A percentile compares a stretch with the other conserved stretches of the same genome.
These are phyloP conservation scores for Entomobrya multifasciata DNA, from an alignment of 2,888 invertebrate genomes.

Conservation along the genomic window DNA sequence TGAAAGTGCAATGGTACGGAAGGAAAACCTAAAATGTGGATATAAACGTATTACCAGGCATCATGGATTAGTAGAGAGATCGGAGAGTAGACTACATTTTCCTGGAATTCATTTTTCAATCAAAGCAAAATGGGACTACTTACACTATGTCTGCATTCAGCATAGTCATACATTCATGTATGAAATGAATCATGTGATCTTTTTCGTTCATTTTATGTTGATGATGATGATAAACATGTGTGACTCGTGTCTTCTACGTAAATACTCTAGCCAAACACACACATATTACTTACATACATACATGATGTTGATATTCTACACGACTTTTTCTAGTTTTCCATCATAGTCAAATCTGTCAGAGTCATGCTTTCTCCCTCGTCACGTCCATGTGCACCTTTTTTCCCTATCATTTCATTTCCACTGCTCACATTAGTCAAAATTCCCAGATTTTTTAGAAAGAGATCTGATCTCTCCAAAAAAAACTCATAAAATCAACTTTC, in stretches of 20 bases:
- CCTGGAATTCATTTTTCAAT: constrained; percentile 61
- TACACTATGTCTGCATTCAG: neutral
- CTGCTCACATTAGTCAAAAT: constrained; percentile 8
- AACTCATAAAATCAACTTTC: constrained; percentile 50
- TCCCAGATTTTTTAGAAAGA: constrained; percentile 28
- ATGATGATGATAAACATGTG: constrained; percentile 19
- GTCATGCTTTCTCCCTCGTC: constrained; percentile 24
- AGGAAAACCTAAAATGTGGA: too few relatives aligned
- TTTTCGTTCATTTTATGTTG: neutral
- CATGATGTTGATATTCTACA: too few relatives aligned
- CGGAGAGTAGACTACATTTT: too few relatives aligned
- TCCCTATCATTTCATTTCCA: too few relatives aligned
- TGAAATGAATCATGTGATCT: neutral
- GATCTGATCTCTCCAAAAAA: neutral
- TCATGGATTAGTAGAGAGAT: neutral
- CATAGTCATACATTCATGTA: neutral
- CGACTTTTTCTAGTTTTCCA: too few relatives aligned
- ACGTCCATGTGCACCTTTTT: constrained; percentile 32
- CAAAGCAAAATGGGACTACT: constrained; percentile 14
- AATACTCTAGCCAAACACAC: constrained; percentile 7
- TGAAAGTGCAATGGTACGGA: constrained; percentile 1
- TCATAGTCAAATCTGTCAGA: constrained; percentile 33
- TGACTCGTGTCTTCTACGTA: neutral
- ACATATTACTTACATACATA: neutral
- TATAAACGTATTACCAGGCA: neutral